phyloP scores from a whole-genome alignment of 2,888 invertebrate genomes.

The Eretmocerus hayati region DNA sequence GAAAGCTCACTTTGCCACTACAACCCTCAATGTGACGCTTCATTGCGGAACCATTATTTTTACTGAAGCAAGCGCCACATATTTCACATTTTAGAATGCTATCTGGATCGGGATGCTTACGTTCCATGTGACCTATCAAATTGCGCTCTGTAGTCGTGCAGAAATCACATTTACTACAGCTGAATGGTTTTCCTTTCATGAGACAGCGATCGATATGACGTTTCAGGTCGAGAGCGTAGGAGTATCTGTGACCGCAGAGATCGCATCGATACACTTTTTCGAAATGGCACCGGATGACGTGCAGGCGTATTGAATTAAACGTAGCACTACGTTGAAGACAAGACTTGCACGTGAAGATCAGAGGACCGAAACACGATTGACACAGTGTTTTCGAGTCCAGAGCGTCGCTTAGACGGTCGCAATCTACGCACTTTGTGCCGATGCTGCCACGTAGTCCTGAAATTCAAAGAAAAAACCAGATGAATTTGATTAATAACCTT shows the following conservation, averaged over 20 bases:
- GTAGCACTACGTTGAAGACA: not conserved
- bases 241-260: not conserved
- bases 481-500: no score
- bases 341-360: not conserved
- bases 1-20: not conserved
- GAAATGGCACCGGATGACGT: not conserved
- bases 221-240: not conserved
- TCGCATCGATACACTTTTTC: not conserved
- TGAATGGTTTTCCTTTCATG: not conserved
- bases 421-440: not conserved
- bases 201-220: not conserved
- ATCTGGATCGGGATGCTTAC: not conserved
- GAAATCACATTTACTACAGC: not conserved
- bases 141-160: not conserved
- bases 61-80: no score
- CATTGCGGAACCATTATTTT: no score
- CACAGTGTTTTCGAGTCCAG: not conserved
- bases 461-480: no score
- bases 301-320: not conserved
- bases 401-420: not conserved
- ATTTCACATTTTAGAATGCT: no score
- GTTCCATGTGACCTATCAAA: not conserved
- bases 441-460: not conserved
- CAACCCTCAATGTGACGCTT: not conserved
- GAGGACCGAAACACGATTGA: not conserved